These are phyloP conservation scores for Ceyx erithaca DNA, from an alignment of 2,797 vertebrate genomes.

Conservation along the genomic window DNA sequence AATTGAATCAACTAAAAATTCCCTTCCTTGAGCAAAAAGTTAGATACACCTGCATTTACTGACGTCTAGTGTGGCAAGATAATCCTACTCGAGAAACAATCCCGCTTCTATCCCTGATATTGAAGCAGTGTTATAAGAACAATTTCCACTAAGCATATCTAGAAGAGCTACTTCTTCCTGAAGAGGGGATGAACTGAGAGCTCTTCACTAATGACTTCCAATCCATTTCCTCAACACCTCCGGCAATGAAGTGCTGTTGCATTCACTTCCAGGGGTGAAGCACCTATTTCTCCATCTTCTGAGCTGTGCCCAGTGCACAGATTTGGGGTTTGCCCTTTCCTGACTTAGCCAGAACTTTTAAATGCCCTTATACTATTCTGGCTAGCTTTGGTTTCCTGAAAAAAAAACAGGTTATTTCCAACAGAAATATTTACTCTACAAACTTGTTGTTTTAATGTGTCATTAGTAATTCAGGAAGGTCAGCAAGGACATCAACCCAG, in stretches of 20 bases:
- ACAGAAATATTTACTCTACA: background rate
- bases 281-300: background rate
- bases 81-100: background rate
- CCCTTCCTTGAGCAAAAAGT: background rate
- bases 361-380: fast-evolving
- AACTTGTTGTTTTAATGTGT: background rate
- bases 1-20: background rate
- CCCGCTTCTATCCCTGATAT: background rate
- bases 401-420: background rate
- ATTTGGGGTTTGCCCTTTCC: background rate
- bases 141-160: background rate
- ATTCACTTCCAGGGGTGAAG: background rate
- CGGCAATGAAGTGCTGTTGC: background rate
- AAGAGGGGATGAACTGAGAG: slow-evolving; percentile 2
- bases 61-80: background rate
- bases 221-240: slow-evolving; percentile 18
- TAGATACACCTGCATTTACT: background rate
- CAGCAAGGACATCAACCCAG: background rate
- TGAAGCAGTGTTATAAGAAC: background rate
- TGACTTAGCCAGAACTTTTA: background rate
- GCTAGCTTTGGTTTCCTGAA: background rate
- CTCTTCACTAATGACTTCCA: slow-evolving; percentile 6
- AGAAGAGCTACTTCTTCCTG: slow-evolving; percentile 7
- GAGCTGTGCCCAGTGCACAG: fast-evolving
- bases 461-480: background rate